Percentiles rank a stretch among this genome's conserved stretches.
phyloP scores from a whole-genome alignment of 2,797 vertebrate genomes.

The Paguma larvata region DNA sequence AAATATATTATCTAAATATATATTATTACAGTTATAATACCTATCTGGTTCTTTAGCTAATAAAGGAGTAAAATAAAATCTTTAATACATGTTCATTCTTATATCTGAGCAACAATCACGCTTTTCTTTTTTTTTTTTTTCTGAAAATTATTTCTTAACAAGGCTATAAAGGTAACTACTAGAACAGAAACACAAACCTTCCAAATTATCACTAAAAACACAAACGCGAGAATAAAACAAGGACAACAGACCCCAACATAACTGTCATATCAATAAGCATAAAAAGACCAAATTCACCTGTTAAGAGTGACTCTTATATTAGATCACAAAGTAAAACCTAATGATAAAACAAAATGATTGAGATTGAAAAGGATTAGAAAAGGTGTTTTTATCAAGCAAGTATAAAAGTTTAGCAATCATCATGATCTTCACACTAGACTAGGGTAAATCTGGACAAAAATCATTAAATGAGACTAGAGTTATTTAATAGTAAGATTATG shows the following conservation, averaged over 20 bases:
- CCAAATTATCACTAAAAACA: slow-evolving; percentile 35
- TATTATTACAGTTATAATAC: neutral
- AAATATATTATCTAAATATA: too few relatives aligned
- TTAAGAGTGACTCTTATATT: neutral
- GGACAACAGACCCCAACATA: neutral
- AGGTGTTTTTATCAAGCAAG: neutral
- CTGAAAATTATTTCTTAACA: neutral
- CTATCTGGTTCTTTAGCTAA: neutral
- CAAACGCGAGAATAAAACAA: neutral
- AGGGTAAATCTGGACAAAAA: neutral
- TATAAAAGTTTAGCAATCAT: neutral
- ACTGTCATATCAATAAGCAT: neutral
- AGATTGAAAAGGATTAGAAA: neutral
- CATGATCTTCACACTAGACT: neutral
- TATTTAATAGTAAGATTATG: neutral
- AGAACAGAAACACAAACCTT: neutral
- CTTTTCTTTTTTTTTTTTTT: neutral
- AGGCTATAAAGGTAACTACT: neutral
- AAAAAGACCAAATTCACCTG: neutral
- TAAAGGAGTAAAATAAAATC: slow-evolving; percentile 17
- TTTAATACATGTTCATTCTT: neutral
- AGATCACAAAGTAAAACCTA: neutral
- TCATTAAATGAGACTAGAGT: neutral
- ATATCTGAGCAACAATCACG: neutral
- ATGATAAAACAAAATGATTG: neutral